A percentile compares a stretch with the other conserved stretches of the same genome.
Evolutionary conservation across 2,888 invertebrate species (phyloP).

Genomic region (Unio delphinus): DNA sequence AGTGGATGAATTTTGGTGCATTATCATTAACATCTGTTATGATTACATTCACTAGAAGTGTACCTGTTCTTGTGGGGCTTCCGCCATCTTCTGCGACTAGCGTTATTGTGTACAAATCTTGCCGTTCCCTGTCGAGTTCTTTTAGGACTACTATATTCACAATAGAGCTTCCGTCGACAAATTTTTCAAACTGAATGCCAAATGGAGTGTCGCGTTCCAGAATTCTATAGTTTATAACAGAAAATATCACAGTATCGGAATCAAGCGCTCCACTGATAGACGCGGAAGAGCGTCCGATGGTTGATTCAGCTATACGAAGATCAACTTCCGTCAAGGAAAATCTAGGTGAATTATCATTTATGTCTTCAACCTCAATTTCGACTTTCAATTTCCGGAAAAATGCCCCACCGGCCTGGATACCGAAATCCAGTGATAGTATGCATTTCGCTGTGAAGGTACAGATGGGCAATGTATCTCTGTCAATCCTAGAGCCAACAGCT

Average conservation of each 20-base stretch:
- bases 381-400: slow-evolving; percentile 76
- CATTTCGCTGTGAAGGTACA: slow-evolving; percentile 30
- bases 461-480: slow-evolving; percentile 19
- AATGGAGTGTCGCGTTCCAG: slow-evolving; percentile 21
- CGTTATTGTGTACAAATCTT: slow-evolving; percentile 84
- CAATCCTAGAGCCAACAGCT: slow-evolving; percentile 72
- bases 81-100: slow-evolving; percentile 77
- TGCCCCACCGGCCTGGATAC: slow-evolving; percentile 36
- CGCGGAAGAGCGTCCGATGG: slow-evolving; percentile 23
- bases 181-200: slow-evolving; percentile 15
- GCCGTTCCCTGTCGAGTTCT: slow-evolving; percentile 88
- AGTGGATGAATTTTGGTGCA: slow-evolving; percentile 91
- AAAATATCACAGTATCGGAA: slow-evolving; percentile 83
- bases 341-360: slow-evolving; percentile 52
- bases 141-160: slow-evolving; percentile 78
- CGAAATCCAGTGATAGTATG: slow-evolving; percentile 32
- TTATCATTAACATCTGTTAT: slow-evolving; percentile 78
- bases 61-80: slow-evolving; percentile 38
- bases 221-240: slow-evolving; percentile 75
- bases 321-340: slow-evolving; percentile 28
- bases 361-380: slow-evolving; percentile 41
- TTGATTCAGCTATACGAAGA: slow-evolving; percentile 32
- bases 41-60: slow-evolving; percentile 63
- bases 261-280: slow-evolving; percentile 78
- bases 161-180: slow-evolving; percentile 78